Conservation (phyloP, 1,140 invertebrate genomes). For the Ctenoplectra terminalis region DNA sequence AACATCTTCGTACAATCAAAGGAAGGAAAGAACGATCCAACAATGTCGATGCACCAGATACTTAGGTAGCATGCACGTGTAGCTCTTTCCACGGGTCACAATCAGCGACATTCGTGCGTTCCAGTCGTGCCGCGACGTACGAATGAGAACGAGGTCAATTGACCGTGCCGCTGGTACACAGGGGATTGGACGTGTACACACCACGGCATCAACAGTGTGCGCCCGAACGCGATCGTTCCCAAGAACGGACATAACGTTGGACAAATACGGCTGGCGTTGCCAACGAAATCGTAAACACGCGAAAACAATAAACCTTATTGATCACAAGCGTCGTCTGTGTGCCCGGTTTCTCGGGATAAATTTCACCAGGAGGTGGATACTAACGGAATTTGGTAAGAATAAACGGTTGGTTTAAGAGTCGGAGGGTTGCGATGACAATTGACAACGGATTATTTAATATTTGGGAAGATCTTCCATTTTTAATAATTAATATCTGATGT, state of each 20-base stretch:
- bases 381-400: no score
- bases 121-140: constrained; percentile 46
- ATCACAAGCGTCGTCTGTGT: not conserved
- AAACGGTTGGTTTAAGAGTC: no score
- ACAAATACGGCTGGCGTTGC: constrained; percentile 11
- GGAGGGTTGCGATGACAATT: no score
- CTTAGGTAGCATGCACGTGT: constrained; percentile 9
- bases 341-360: not conserved
- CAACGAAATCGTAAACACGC: constrained; percentile 33
- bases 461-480: no score
- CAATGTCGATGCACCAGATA: no score
- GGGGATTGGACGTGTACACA: constrained; percentile 8
- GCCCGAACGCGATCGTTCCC: constrained; percentile 23
- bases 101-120: constrained; percentile 46
- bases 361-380: not conserved
- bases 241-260: constrained; percentile 7
- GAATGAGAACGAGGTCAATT: constrained; percentile 59
- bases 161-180: constrained; percentile 24
- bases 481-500: no score
- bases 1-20: no score
- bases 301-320: constrained; percentile 50
- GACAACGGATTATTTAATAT: no score
- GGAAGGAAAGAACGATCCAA: no score
- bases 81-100: not conserved
- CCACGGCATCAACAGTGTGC: constrained; percentile 1